Base-by-base conservation (phyloP, 1,140 invertebrate genomes). In the Odontomachus brunneus region DNA sequence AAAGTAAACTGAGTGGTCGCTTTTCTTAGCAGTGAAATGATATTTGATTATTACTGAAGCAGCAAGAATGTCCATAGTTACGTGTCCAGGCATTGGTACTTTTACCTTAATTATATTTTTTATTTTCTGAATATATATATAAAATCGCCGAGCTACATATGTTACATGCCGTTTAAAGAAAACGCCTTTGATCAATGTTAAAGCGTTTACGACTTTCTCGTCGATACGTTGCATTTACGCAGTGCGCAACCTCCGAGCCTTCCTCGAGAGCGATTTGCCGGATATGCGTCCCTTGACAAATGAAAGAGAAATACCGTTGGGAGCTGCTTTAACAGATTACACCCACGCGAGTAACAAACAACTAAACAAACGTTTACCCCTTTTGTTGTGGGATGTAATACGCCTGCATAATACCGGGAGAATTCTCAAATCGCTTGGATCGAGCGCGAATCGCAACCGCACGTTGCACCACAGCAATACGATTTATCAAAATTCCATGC, bases 191-290 rank as follows among this genome's bases (percentile, higher is more conserved):
- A 15, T 12, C 14, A 75, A 33, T 33, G 15, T 33, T 65, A 17
- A 38, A 2, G 3, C 2, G 38, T 3, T 12, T 24, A 38, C 48
- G 19, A 7, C 29, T 33, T 2, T 5, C 5, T 2, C 29, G 26
- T 12, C 17, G 29, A 5, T 22, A 38, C n/a, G n/a, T n/a, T n/a
- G n/a, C n/a, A n/a, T 51, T 29, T 24, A 15, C 51, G 53, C 51
- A 17, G 24, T 65, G 3, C 22, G 9, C 38, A 38, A 69, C 29
- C 55, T 67, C 29, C 29, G 33, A 80, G 44, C 49, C 75, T 69
- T 80, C 48, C 24, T 80, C 75, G 51, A 17, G 33, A 80, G 75
- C 75, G 33, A 69, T 80, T 44, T 59, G 14, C 15, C 69, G 33
- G 51, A 69, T 57, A 75, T n/a, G 62, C 38, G 5, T 80, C 17